Evolutionary conservation across 2,113 vertebrate genomes (phyloP).

Genomic region (Jaculus jaculus): DNA sequence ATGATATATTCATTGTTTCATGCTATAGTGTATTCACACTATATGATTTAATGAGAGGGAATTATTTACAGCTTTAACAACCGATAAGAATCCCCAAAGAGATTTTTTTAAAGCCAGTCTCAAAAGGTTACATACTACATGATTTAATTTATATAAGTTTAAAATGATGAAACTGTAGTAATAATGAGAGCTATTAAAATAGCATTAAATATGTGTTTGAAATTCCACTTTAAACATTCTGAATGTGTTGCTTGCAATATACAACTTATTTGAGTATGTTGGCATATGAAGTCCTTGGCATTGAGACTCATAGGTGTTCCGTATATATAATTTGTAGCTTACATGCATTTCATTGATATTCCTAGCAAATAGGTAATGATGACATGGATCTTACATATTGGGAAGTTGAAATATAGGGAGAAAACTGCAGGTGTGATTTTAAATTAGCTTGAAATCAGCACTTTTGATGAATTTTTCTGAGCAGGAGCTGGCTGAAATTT

Average conservation of each 20-base stretch:
- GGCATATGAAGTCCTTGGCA: neutral
- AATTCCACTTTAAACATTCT: neutral
- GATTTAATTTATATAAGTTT: too few species aligned
- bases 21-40: too few species aligned
- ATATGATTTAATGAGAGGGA: too few species aligned
- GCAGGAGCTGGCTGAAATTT: neutral
- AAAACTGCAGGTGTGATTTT: conserved; percentile 6
- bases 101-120: too few species aligned
- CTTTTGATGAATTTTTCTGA: neutral
- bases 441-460: conserved; percentile 15
- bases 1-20: too few species aligned
- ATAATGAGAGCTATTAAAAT: neutral
- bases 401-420: neutral
- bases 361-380: neutral
- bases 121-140: too few species aligned
- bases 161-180: neutral
- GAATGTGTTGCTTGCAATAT: neutral
- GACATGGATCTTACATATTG: neutral
- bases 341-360: neutral
- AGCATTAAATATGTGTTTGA: neutral
- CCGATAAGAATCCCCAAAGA: too few species aligned
- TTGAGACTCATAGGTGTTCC: neutral
- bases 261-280: neutral
- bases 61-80: too few species aligned
- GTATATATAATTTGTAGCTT: neutral